These are phyloP conservation scores for Agonopterix alstromeriana DNA, from an alignment of 2,888 invertebrate species.

Conservation along the genomic window DNA sequence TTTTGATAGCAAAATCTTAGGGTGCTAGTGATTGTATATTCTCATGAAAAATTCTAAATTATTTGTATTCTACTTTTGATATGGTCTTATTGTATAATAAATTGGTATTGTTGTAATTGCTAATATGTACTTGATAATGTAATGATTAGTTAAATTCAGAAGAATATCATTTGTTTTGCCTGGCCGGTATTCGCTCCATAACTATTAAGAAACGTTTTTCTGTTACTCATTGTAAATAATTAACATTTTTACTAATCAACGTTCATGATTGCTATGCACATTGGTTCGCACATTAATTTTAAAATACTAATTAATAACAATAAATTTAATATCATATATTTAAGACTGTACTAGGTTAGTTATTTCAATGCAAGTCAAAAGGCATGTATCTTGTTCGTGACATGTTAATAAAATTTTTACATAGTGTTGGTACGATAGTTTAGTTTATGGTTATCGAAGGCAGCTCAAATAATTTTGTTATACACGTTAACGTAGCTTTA, in stretches of 20 bases:
- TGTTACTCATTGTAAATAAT: constrained; percentile 3
- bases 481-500: constrained; percentile 3
- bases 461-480: constrained; percentile 28
- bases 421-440: neutral
- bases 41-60: neutral
- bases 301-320: constrained; percentile 3
- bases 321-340: constrained; percentile 19
- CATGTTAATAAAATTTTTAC: neutral
- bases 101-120: too few species aligned
- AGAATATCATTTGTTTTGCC: too few species aligned
- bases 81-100: too few species aligned
- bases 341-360: constrained; percentile 58
- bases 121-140: neutral
- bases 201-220: neutral
- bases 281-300: constrained; percentile 40
- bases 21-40: constrained; percentile 3
- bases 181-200: too few species aligned
- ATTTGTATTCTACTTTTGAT: neutral
- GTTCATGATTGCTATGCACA: constrained; percentile 37
- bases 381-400: constrained; percentile 9
- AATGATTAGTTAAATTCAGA: too few species aligned
- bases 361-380: constrained; percentile 43
- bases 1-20: constrained; percentile 7
- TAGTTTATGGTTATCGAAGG: constrained; percentile 12
- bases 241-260: constrained; percentile 3